Conservation (phyloP, 2,113 vertebrate species). For the Lasiurus borealis region DNA sequence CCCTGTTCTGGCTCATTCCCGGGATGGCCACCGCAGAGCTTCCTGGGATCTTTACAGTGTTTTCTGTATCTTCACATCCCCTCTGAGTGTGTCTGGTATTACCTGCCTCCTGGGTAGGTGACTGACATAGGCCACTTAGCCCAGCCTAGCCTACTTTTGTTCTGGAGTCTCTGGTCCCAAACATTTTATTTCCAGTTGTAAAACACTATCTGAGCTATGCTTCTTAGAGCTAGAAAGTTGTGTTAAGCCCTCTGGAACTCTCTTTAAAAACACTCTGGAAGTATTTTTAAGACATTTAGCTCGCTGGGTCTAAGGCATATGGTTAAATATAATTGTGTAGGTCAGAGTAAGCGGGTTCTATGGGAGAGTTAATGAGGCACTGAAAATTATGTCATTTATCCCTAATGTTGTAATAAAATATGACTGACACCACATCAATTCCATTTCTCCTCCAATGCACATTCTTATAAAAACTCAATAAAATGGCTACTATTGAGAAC, state of each 20-base stretch:
- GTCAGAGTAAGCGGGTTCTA: neutral
- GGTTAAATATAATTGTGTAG: neutral
- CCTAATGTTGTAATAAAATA: constrained; percentile 47
- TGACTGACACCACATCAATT: constrained; percentile 56
- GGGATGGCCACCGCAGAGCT: neutral
- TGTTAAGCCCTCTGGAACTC: neutral
- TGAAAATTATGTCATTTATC: constrained; percentile 11
- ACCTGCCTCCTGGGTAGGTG: neutral
- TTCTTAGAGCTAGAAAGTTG: neutral
- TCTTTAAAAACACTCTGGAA: neutral
- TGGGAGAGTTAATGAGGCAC: neutral
- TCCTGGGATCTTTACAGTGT: neutral
- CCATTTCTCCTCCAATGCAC: constrained; percentile 41
- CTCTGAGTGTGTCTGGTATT: neutral
- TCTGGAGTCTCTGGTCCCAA: neutral
- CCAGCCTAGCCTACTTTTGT: neutral
- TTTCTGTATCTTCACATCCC: neutral
- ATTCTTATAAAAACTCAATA: constrained; percentile 60
- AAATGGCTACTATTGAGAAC: constrained; percentile 60
- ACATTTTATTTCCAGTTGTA: neutral
- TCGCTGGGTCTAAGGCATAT: neutral
- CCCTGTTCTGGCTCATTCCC: neutral
- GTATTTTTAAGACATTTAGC: neutral
- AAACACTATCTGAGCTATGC: neutral
- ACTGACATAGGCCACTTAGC: neutral